These are phyloP conservation scores for Amiota minor DNA, from an alignment of 2,888 invertebrate genomes.

Conservation along the genomic window DNA sequence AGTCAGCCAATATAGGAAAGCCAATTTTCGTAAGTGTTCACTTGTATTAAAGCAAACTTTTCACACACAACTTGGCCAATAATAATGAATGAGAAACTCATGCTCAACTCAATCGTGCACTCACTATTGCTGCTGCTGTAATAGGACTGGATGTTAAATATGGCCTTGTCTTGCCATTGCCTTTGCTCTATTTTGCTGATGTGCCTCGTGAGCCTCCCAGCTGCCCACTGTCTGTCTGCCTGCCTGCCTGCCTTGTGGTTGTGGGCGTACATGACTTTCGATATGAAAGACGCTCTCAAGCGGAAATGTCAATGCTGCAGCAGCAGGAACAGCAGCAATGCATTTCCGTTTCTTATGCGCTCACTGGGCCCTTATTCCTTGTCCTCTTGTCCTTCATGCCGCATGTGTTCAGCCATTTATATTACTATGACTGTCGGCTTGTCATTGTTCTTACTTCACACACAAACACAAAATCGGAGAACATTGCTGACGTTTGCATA, in stretches of 20 bases:
- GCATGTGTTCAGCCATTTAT: not conserved
- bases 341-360: slow-evolving; percentile 58
- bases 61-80: slow-evolving; percentile 2
- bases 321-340: slow-evolving; percentile 47
- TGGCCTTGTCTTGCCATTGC: not conserved
- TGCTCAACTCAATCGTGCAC: not conserved
- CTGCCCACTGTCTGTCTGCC: slow-evolving; percentile 25
- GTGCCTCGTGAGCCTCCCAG: not conserved
- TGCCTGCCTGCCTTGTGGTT: slow-evolving; percentile 7
- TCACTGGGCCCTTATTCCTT: not conserved
- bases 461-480: not conserved
- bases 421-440: slow-evolving; percentile 9
- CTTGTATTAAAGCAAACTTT: slow-evolving; percentile 14
- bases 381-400: not conserved
- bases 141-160: too few species aligned
- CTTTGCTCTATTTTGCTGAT: slow-evolving; percentile 8
- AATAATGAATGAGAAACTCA: slow-evolving; percentile 1
- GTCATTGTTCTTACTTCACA: too few species aligned
- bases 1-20: not conserved
- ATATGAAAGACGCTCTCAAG: slow-evolving; percentile 55
- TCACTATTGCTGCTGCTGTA: too few species aligned
- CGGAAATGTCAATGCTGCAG: slow-evolving; percentile 66
- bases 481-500: slow-evolving; percentile 61
- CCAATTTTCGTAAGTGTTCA: slow-evolving; percentile 24
- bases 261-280: slow-evolving; percentile 36